Evolutionary conservation across 1,140 invertebrate species (phyloP), one percentile per base, ranked within the genome.

Genomic region (Camponotus vicinus): DNA sequence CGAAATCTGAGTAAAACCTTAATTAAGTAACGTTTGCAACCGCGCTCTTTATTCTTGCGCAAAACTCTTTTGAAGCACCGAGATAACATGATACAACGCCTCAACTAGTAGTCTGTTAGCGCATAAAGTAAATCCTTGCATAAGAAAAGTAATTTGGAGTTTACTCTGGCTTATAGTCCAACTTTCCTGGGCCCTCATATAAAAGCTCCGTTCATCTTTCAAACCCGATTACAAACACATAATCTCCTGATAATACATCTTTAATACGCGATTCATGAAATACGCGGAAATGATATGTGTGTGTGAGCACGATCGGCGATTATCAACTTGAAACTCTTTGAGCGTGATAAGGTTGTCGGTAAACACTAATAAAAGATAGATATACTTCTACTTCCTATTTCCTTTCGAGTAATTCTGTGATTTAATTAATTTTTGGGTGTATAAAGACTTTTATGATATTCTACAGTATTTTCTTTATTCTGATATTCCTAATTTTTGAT

Each of bases 141-240:
- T 66, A 66, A 52, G 15, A 11, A 6, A 80, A 80, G 49, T 80
- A 80, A 80, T 80, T 80, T 80, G 66, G 66, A 80, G 66, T 70
- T 80, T 67, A 21, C 78, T 55, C 64, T 8, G 49, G 76, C 13
- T 34, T 82, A 67, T 18, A 69, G 55, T 75, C 40, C 13, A 83
- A 83, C 79, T 83, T 83, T 83, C 71, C 79, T 57, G 18, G 21
- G 18, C 11, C 18, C 27, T 32, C 32, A 37, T 73, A 57, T 52
- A 67, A 8, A 37, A 55, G 15, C 67, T 32, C 9, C 40, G 40
- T 27, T 15, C 37, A 82, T 82, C 67, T 73, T 59, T 71, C 49
- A 57, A 80, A 57, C 15, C 64, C 34, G 64, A 45, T 70, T 70
- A 34, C 77, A 18, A 21, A 69, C 76, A 34, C 32, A 37, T 67